Evolutionary conservation across 2,888 invertebrate genomes (phyloP), one percentile per base, ranked within the genome.

Genomic region (Sinelater perroti): DNA sequence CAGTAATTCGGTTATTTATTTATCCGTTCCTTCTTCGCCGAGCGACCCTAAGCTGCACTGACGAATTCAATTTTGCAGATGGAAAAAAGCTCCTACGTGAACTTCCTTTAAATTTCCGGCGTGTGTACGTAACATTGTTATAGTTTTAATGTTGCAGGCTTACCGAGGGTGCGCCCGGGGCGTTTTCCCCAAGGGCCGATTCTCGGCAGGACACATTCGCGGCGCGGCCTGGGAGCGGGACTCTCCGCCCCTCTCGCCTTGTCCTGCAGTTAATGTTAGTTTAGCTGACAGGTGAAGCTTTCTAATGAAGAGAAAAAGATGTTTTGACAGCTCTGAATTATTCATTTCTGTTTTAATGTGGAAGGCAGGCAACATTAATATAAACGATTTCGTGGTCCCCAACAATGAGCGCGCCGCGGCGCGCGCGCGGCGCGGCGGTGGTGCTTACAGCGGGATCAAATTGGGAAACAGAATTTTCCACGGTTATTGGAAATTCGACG

Each of bases 401-500:
- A 10, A 30, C 13, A 17, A 16, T 16, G 11, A 3, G 18, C 18
- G 18, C 18, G n/a, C 18, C n/a, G n/a, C n/a, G n/a, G n/a, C n/a
- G n/a, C n/a, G n/a, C n/a, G n/a, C n/a, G n/a, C n/a, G n/a, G n/a
- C n/a, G n/a, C n/a, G n/a, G n/a, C n/a, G 18, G 31, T 38, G 35
- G 52, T 18, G 31, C 46, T n/a, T 54, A 54, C 42, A 17, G 36
- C 16, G 24, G 44, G 55, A 59, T 59, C 35, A 42, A 59, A 59
- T 59, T 59, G 36, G 31, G 50, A 54, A 54, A 59, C 49, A 59
- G 45, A 59, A 59, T 59, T 59, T 59, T 59, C 38, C 42, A 28
- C 17, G 47, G 31, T 54, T 59, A 59, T 59, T 59, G 59, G 49
- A 50, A 59, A 55, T 54, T 50, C 45, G 45, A 59, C 59, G 59